These are phyloP conservation scores for Drosophila lacteicornis DNA, from an alignment of 1,140 invertebrate genomes.

Conservation along the genomic window DNA sequence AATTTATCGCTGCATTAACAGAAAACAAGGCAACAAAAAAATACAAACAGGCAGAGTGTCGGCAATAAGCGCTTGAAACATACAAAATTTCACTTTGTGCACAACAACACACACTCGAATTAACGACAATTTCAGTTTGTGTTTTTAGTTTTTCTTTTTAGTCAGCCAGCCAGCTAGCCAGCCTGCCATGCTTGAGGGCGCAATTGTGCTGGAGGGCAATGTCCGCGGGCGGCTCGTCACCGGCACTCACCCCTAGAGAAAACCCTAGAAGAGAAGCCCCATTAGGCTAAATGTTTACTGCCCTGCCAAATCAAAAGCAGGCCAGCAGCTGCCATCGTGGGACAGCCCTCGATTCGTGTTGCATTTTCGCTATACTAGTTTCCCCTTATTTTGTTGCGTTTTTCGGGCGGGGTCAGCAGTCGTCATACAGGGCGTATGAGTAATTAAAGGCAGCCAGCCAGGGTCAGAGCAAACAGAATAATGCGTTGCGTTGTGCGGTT, in stretches of 20 bases:
- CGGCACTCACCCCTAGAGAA: not conserved
- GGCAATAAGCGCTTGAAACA: slow-evolving; percentile 42
- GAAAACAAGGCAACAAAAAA: slow-evolving; percentile 54
- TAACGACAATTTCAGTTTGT: slow-evolving; percentile 74
- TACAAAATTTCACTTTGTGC: slow-evolving; percentile 75
- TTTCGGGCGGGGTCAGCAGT: slow-evolving; percentile 45
- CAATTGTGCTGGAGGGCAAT: slow-evolving; percentile 77
- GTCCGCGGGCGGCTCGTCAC: slow-evolving; percentile 29
- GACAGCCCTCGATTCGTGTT: slow-evolving; percentile 39
- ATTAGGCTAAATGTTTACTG: slow-evolving; percentile 68
- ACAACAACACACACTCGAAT: slow-evolving; percentile 56
- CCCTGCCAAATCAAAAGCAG: slow-evolving; percentile 50
- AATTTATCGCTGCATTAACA: slow-evolving; percentile 78
- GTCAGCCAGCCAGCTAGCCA: slow-evolving; percentile 6
- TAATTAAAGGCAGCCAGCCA: slow-evolving; percentile 70
- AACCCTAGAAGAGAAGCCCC: slow-evolving; percentile 61
- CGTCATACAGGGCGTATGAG: slow-evolving; percentile 68
- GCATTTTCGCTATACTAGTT: slow-evolving; percentile 29
- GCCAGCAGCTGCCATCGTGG: slow-evolving; percentile 33
- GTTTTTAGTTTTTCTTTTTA: slow-evolving; percentile 45
- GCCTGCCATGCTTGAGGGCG: slow-evolving; percentile 75
- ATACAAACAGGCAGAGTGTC: slow-evolving; percentile 16
- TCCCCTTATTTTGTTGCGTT: not conserved
- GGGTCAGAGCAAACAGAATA: slow-evolving; percentile 47
- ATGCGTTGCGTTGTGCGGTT: slow-evolving; percentile 59